A percentile compares a stretch with the other conserved stretches of the same genome.
These are phyloP conservation scores for Rhinolophus ferrumequinum DNA, from an alignment of 2,113 vertebrate species.

Conservation along the genomic window DNA sequence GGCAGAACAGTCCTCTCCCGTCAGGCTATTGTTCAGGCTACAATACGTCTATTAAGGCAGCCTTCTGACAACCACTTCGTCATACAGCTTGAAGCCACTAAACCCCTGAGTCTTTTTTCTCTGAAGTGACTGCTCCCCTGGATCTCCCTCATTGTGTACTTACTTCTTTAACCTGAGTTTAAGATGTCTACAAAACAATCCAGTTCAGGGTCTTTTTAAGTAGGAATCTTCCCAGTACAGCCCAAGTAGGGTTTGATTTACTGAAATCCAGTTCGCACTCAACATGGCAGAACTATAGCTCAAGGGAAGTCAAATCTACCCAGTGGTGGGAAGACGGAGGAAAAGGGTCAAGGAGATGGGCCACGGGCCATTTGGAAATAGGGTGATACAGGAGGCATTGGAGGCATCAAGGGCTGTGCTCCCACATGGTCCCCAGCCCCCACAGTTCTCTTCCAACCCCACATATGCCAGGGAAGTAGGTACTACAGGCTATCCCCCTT, in stretches of 20 bases:
- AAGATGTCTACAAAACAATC: not conserved
- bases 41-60: not conserved
- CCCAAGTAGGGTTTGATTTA: not conserved
- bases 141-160: not conserved
- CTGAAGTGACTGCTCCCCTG: not conserved
- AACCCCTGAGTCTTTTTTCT: not conserved
- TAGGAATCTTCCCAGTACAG: not conserved
- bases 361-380: fast-evolving
- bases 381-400: not conserved
- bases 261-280: not conserved
- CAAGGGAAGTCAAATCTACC: not conserved
- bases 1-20: not conserved
- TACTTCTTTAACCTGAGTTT: not conserved
- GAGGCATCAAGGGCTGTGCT: not conserved
- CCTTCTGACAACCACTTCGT: not conserved
- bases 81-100: not conserved
- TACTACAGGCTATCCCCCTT: not conserved
- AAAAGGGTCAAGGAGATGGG: not conserved
- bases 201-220: not conserved
- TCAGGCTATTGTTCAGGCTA: not conserved
- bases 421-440: not conserved
- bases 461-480: not conserved
- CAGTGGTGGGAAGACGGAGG: fast-evolving
- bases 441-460: not conserved
- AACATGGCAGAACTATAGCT: not conserved